Percentiles rank a stretch among this genome's conserved stretches.
phyloP scores from a whole-genome alignment of 2,888 invertebrate species.

The Choreutis nemorana region DNA sequence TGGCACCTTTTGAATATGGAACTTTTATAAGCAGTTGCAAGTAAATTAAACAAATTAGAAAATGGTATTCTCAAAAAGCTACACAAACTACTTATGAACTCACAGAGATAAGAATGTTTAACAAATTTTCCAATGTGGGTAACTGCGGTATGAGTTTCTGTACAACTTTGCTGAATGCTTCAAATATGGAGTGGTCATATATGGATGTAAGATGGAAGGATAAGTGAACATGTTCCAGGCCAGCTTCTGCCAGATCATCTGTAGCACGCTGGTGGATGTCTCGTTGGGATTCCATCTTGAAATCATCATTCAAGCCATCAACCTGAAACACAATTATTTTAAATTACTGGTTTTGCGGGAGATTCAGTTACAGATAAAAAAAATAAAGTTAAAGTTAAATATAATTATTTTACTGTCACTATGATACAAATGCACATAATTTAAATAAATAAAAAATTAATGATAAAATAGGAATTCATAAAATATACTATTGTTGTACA shows the following conservation, averaged over 20 bases:
- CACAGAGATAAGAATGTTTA: conserved; percentile 97
- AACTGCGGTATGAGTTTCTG: conserved; percentile 98
- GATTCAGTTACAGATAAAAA: too few species aligned
- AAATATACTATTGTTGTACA: too few species aligned
- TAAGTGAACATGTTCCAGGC: conserved; percentile 85
- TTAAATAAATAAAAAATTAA: too few species aligned
- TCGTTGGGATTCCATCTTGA: conserved; percentile 98
- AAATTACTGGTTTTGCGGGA: not conserved
- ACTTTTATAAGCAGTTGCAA: too few species aligned
- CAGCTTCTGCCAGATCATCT: conserved; percentile 91
- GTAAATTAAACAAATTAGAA: too few species aligned
- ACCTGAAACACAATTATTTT: too few species aligned
- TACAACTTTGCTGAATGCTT: conserved; percentile 99
- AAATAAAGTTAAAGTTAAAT: conserved; percentile 1
- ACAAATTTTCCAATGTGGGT: conserved; percentile 94
- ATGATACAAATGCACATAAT: too few species aligned
- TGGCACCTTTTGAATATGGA: too few species aligned
- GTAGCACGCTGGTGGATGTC: conserved; percentile 97
- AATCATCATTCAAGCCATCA: conserved; percentile 98
- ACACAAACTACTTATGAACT: too few species aligned
- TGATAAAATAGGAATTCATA: too few species aligned
- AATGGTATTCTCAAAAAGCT: too few species aligned
- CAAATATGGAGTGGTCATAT: conserved; percentile 99
- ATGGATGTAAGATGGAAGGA: conserved; percentile 98
- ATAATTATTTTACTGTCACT: too few species aligned